Evolutionary conservation across 1,140 invertebrate genomes (phyloP).

Genomic region (Zelostemma sp.): DNA sequence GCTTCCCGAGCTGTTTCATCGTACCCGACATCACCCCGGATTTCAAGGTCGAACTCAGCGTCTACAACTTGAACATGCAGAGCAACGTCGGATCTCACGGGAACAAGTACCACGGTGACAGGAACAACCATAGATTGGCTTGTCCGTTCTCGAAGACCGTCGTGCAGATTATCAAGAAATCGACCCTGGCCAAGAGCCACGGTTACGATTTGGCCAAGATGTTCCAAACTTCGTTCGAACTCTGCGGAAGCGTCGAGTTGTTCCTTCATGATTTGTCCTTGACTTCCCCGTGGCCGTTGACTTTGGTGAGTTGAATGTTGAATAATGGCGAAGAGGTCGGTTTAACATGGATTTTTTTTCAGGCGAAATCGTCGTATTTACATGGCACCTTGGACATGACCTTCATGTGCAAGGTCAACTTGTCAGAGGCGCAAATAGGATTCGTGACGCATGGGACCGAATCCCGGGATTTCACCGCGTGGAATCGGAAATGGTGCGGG

Average conservation of each 20-base stretch:
- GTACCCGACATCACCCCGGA: constrained; percentile 19
- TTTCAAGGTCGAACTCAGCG: constrained; percentile 25
- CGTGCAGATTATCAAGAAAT: constrained; percentile 17
- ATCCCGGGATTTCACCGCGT: constrained; percentile 39
- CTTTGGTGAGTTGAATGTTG: constrained; percentile 23
- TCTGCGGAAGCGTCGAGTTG: constrained; percentile 14
- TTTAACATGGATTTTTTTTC: too few species aligned
- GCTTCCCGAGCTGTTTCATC: constrained; percentile 11
- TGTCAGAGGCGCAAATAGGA: constrained; percentile 50
- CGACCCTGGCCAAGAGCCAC: neutral
- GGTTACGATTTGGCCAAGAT: constrained; percentile 3
- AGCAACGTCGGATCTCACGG: constrained; percentile 32
- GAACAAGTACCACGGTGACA: constrained; percentile 26
- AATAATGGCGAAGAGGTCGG: too few species aligned
- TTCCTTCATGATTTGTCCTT: constrained; percentile 20
- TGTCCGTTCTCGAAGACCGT: constrained; percentile 31
- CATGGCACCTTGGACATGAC: constrained; percentile 49
- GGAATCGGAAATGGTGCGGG: constrained; percentile 64
- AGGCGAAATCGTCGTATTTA: constrained; percentile 41
- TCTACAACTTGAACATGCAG: constrained; percentile 30
- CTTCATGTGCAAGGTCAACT: constrained; percentile 48
- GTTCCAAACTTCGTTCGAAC: constrained; percentile 31
- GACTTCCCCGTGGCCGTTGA: constrained; percentile 15
- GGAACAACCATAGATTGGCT: constrained; percentile 25
- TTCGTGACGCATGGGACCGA: constrained; percentile 58